Evolutionary conservation across 2,797 vertebrate species (phyloP), one percentile per base, ranked within the genome.

Genomic region (Borostomias antarcticus): DNA sequence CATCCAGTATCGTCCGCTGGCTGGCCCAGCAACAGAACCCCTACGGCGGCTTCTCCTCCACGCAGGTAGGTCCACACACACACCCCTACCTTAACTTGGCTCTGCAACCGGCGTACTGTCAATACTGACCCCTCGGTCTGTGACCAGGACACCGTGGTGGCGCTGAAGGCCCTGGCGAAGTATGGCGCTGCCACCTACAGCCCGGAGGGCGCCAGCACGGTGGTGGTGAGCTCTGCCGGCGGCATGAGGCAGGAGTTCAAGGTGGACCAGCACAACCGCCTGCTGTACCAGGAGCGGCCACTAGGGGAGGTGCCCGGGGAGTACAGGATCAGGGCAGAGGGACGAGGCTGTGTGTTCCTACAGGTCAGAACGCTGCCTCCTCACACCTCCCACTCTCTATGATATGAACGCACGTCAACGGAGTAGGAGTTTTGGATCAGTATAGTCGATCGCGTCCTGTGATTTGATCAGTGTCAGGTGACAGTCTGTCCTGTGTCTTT

Each of bases 141-240:
- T 68, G 30, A 50, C 54, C 79, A 96, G 96, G 94, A 96, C 74
- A 96, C 94, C 0, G 93, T 97, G 35, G 93, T 95, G 69, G 95
- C 93, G 69, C 92, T 97, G 43, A 94, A 97, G 84, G 95, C 94
- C 1, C 84, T 97, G 69, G 85, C 95, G 5, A 88, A 89, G 48
- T 96, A 95, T 21, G 93, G 89, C 23, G 62, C 87, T 4, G 85
- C 82, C 73, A 93, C 89, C 67, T 94, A 91, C 65, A 90, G 74
- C 9, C 77, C 75, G 0, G 89, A 89, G 2, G 91, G 92, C 50
- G 68, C 59, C 10, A 78, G 91, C 53, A 78, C 64, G 0, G 88
- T 95, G 33, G 85, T 56, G 2, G 86, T 95, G 73, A 88, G 82
- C 1, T 90, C 92, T 1, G 32, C 81, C 1, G 78, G 85, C 32